A percentile compares a stretch with the other conserved stretches of the same genome.
phyloP scores from a whole-genome alignment of 2,113 vertebrate species.

The Psammodynastes pulverulentus region DNA sequence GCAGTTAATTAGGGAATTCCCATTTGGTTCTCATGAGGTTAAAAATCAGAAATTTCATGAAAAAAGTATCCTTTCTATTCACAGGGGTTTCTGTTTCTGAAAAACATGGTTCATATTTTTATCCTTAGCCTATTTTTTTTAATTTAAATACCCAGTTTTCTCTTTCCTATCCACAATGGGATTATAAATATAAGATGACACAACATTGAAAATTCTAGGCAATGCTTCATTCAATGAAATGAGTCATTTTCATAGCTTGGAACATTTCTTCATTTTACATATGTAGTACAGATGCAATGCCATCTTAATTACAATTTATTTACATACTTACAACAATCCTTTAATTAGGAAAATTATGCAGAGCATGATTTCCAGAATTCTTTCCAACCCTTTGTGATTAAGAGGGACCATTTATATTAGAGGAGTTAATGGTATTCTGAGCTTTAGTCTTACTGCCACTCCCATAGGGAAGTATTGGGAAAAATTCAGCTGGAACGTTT shows the following conservation, averaged over 20 bases:
- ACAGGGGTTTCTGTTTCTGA: not conserved
- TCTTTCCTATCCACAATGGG: conserved; percentile 1
- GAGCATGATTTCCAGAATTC: not conserved
- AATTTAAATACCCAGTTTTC: conserved; percentile 7
- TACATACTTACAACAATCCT: not conserved
- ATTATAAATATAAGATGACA: conserved; percentile 27
- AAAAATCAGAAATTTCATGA: not conserved
- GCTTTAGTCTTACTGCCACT: not conserved
- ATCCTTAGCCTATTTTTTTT: not conserved
- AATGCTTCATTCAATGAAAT: not conserved
- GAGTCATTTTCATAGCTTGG: not conserved
- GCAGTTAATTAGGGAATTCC: not conserved
- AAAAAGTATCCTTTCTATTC: accelerated
- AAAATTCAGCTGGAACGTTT: not conserved
- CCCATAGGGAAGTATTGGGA: not conserved
- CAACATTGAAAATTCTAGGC: not conserved
- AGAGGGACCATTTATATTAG: not conserved
- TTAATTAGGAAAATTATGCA: not conserved
- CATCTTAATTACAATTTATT: not conserved
- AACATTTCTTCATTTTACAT: not conserved
- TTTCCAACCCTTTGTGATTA: not conserved
- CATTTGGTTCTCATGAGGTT: not conserved
- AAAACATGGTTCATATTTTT: not conserved
- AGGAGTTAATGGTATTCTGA: not conserved
- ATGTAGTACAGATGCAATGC: not conserved